Base-by-base conservation (phyloP, 2,797 vertebrate species). In the Darevskia mixta region DNA sequence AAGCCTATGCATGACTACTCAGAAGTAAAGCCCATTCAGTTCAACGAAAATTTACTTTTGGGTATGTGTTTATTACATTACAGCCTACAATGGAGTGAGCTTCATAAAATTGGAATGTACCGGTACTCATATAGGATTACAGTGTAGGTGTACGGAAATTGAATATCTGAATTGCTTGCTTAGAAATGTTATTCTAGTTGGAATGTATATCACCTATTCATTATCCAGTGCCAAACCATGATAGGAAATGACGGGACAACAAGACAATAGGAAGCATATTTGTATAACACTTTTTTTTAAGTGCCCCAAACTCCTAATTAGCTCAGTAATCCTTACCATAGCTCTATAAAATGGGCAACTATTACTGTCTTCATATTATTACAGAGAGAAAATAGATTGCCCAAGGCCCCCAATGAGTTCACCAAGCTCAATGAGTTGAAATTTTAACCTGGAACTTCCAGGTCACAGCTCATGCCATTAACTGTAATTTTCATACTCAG, bases 1-100 rank as follows among this genome's bases (percentile, higher is more conserved):
- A 91, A 81, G 49, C 80, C 89, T 55, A 23, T 18, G 29, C 18
- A 45, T 55, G 45, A 55, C 81, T 83, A 71, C 13, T 71, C 41
- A 83, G 27, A 71, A 71, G 38, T 82, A 81, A 41, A 20, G 38
- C 35, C 3, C 58, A 81, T 6, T 83, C 23, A 45, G 17, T 38
- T 71, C 43, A 71, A 10, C 5, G 41, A 23, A 69, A 15, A 23
- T 35, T 41, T 67, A 79, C 20, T 78, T 43, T 73, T 29, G 38
- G 3, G 32, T 41, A 86, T 72, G 10, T 83, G 11, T 81, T 11
- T 41, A 81, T 17, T 41, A 9, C 23, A 66, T 38, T 81, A 6
- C 35, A 66, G 23, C 58, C 58, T 61, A 35, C 61, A 64, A 23
- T 1, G 0, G 61, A 64, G 20, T 64, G 7, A 7, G 61, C 6